Conservation (phyloP, 1,140 invertebrate genomes). For the Anastrepha ludens region DNA sequence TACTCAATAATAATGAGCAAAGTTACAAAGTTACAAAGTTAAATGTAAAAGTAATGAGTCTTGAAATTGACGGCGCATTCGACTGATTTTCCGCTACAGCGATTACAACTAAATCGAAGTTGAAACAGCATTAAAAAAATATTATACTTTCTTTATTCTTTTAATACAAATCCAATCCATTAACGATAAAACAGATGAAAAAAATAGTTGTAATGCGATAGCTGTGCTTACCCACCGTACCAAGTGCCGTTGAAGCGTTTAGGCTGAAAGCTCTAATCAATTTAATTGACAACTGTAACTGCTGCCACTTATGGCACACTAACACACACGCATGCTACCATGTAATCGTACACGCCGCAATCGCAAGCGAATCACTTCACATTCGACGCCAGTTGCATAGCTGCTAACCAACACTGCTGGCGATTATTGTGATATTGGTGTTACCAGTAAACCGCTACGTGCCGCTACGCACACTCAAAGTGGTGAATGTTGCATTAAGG, state of each 20-base stretch:
- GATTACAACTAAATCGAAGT: not conserved
- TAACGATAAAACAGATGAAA: not conserved
- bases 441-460: not conserved
- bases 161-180: constrained; percentile 10
- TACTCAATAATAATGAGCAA: not conserved
- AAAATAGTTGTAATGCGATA: constrained; percentile 11
- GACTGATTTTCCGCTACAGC: constrained; percentile 18
- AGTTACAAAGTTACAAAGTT: not conserved
- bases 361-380: not conserved
- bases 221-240: not conserved
- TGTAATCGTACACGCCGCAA: not conserved
- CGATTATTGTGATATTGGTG: not conserved
- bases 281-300: not conserved
- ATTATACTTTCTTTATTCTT: not conserved
- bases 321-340: not conserved
- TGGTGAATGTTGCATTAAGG: not conserved
- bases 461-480: not conserved
- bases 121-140: not conserved
- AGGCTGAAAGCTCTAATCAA: not conserved
- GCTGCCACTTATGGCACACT: not conserved
- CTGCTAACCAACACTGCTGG: constrained; percentile 17
- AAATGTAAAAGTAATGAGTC: not conserved
- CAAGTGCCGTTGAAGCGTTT: not conserved
- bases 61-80: constrained; percentile 3
- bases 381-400: not conserved